A percentile compares a stretch with the other conserved stretches of the same genome.
Conservation (phyloP, 2,113 vertebrate genomes). For the Ranitomeya variabilis region DNA sequence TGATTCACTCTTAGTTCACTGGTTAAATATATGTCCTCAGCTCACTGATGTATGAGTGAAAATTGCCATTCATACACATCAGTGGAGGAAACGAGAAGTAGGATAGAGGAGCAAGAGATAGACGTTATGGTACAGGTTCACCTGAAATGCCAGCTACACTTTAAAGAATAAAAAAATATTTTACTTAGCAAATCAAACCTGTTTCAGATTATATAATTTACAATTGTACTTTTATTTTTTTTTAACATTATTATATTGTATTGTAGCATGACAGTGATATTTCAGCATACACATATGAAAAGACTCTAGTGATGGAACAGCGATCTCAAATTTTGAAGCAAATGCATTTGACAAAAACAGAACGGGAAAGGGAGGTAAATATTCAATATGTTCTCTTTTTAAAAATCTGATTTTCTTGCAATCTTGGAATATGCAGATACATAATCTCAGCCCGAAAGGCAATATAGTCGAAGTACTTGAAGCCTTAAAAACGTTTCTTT, state of each 20-base stretch:
- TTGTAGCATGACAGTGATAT: conserved; percentile 94
- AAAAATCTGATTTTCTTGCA: not conserved
- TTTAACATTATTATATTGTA: not conserved
- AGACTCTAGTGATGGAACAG: conserved; percentile 97
- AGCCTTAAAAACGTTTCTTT: no score
- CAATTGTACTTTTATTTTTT: not conserved
- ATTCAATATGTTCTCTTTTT: not conserved
- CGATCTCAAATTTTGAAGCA: conserved; percentile 97
- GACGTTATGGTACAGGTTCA: no score
- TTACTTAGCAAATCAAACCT: not conserved
- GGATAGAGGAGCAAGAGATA: no score
- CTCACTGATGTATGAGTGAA: no score
- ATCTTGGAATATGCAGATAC: not conserved
- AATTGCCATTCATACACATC: no score
- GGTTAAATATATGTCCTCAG: no score
- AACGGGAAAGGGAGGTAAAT: conserved; percentile 92
- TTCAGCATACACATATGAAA: conserved; percentile 98
- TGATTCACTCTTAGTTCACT: no score
- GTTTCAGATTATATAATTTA: not conserved
- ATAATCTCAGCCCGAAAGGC: no score
- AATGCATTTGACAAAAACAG: conserved; percentile 96
- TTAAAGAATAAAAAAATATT: not conserved
- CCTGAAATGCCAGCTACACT: not conserved
- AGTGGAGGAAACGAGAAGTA: no score
- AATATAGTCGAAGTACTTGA: no score